Evolutionary conservation across 2,888 invertebrate species (phyloP), one percentile per base, ranked within the genome.

Genomic region (Acanthosepion pharaonis): DNA sequence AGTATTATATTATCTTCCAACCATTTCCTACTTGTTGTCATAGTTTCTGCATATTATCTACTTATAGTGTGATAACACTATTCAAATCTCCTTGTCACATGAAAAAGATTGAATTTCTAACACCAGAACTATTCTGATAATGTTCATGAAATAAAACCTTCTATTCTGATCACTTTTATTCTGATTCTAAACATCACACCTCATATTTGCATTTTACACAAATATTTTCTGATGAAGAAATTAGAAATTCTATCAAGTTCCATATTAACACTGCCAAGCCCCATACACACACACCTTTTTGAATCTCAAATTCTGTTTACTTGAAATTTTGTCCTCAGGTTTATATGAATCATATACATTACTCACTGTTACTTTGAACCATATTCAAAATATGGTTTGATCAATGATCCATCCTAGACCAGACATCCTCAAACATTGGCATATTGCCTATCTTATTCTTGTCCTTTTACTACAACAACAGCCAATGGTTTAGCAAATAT

Each of bases 201-300:
- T 59, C 23, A 59, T 23, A 59, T 33, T 78, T 78, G 78, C n/a
- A 78, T 78, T 78, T 78, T 33, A 33, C n/a, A 78, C 33, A 78
- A n/a, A 78, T 78, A 78, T 78, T 78, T 78, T 78, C 78, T 78
- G 78, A n/a, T n/a, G 78, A 78, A 33, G 78, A n/a, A 78, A 78
- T 78, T 78, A 78, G 33, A 33, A 78, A n/a, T 33, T 33, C n/a
- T 78, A 33, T 78, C n/a, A 55, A 55, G 55, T 55, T 55, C 55
- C 23, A 59, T n/a, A 78, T 78, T 78, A 78, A 78, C 33, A 78
- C 20, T 33, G 78, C 78, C 78, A 15, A n/a, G 78, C 78, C n/a
- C n/a, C n/a, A 9, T 15, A 4, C n/a, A 6, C n/a, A 9, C 33
- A 18, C 78, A 33, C n/a, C 78, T 9, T 33, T 18, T 11, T n/a